Conservation (phyloP, 2,113 vertebrate genomes). For the Oreotrochilus melanogaster region DNA sequence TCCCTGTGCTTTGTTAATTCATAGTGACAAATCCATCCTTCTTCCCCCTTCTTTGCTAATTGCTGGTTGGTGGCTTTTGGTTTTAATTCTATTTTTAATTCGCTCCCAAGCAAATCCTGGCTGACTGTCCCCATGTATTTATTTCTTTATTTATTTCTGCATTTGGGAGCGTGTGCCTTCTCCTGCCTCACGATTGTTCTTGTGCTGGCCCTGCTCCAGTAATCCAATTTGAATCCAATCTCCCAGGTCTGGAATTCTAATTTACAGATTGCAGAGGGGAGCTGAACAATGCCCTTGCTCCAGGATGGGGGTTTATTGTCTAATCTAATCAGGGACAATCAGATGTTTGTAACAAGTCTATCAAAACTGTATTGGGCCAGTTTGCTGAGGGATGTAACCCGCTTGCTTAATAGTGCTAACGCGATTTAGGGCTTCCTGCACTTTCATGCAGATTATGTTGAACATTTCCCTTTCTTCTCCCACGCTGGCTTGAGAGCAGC, state of each 20-base stretch:
- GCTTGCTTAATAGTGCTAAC: conserved; percentile 42
- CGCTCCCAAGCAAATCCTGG: conserved; percentile 61
- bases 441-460: conserved; percentile 46
- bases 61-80: conserved; percentile 66
- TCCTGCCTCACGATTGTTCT: conserved; percentile 20
- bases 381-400: conserved; percentile 26
- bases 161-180: background rate
- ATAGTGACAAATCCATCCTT: conserved; percentile 45
- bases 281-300: conserved; percentile 11
- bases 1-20: conserved; percentile 46
- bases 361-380: conserved; percentile 49
- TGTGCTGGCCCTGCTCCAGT: conserved; percentile 70
- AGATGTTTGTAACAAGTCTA: conserved; percentile 69
- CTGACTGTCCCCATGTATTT: conserved; percentile 23
- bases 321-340: conserved; percentile 74
- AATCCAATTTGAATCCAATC: conserved; percentile 79
- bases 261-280: conserved; percentile 68
- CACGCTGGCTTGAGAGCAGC: conserved; percentile 7
- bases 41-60: conserved; percentile 18
- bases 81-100: conserved; percentile 77
- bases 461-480: conserved; percentile 57
- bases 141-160: conserved; percentile 10
- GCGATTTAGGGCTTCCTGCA: conserved; percentile 32
- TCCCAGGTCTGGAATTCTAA: conserved; percentile 77
- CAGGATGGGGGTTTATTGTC: conserved; percentile 63